A percentile compares a stretch with the other conserved stretches of the same genome.
These are phyloP conservation scores for Megatriorchis doriae DNA, from an alignment of 2,113 vertebrate species.

Conservation along the genomic window DNA sequence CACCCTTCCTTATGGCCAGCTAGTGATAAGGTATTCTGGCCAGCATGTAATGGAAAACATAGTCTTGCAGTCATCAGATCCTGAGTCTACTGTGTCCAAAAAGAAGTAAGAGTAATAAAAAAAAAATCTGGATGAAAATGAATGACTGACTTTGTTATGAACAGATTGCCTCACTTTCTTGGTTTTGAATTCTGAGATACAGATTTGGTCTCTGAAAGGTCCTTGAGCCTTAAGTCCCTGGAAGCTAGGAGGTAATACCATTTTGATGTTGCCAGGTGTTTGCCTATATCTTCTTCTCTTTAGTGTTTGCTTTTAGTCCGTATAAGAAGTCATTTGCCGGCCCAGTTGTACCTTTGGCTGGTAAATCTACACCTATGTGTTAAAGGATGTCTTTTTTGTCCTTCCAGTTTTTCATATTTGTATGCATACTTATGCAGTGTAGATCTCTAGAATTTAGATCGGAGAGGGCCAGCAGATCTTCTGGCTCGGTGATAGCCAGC, in stretches of 20 bases:
- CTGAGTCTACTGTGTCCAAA: neutral
- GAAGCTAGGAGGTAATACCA: neutral
- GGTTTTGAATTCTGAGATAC: neutral
- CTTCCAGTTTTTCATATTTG: neutral
- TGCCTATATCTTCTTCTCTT: neutral
- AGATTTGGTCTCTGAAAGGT: neutral
- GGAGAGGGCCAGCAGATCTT: neutral
- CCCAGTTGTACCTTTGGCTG: neutral
- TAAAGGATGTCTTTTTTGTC: neutral
- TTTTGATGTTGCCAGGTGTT: neutral
- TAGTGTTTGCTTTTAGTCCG: neutral
- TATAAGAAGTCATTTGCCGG: neutral
- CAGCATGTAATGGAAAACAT: neutral
- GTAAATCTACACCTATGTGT: neutral
- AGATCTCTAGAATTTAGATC: neutral
- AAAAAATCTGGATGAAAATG: neutral
- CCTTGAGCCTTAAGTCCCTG: neutral
- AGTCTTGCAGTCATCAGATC: neutral
- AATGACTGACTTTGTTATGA: neutral
- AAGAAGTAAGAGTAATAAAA: neutral
- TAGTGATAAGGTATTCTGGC: neutral
- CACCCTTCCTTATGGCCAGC: neutral
- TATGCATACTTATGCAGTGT: rapidly evolving
- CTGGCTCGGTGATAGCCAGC: neutral
- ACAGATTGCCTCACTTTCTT: neutral